Base-by-base conservation (phyloP, 2,888 invertebrate genomes). In the Drosophila affinis region DNA sequence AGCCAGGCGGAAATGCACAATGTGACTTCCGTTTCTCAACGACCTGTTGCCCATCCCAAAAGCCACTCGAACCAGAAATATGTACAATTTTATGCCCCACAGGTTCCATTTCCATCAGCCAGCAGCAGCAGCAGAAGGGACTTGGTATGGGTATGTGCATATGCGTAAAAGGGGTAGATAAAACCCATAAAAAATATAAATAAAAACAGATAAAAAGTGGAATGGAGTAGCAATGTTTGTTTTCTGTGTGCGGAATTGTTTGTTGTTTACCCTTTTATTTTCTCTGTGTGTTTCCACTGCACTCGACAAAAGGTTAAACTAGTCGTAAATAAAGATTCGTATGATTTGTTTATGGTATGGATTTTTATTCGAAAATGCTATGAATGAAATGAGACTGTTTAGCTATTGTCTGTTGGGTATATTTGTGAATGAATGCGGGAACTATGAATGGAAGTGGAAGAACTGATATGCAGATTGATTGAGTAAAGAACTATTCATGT, bases 21-120 rank as follows among this genome's bases (percentile, higher is more conserved):
- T 85, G 73, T 75, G 79, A 87, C 83, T 85, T 85, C 87, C 87
- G 85, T 79, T 87, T 72, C 53, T 67, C 70, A 63, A 72, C 65
- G 58, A 53, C 63, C 67, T 61, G 65, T 65, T 65, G 65, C 56
- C 29, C 55, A 21, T 56, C 45, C 51, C 55, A 55, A 54, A 44
- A 45, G 14, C 32, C 56, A 47, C 34, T 61, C 18, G 34, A 34
- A 61, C 55, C 55, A 56, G 57, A 45, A 67, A 14, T 61, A 9
- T 29, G 7, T 9, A 69, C 69, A 69, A 69, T 68, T 67, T 68
- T 68, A 68, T 69, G 69, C 69, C 51, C 65, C 68, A 27, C 27
- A 48, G 68, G 51, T 67, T 68, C 65, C 68, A 55, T 3, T 27
- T 27, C 49, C 39, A 39, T 1, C 27, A 24, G 24, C 34, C 32